phyloP scores from a whole-genome alignment of 2,888 invertebrate genomes.

The Phasia obesa region DNA sequence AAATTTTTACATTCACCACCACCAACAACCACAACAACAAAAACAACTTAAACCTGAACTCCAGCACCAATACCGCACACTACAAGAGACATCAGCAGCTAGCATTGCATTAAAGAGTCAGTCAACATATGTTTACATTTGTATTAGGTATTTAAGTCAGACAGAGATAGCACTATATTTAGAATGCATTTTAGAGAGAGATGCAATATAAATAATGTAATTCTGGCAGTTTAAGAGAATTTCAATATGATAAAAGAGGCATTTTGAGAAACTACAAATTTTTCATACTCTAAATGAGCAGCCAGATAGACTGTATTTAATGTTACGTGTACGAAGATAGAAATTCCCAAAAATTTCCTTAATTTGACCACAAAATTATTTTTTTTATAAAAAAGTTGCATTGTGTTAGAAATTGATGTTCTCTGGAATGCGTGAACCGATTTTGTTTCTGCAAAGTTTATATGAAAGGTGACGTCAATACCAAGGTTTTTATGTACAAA shows the following conservation, averaged over 20 bases:
- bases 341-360: no score
- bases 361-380: no score
- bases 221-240: conserved; percentile 31
- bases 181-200: conserved; percentile 61
- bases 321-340: neutral
- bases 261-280: neutral
- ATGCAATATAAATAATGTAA: neutral
- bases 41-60: conserved; percentile 27
- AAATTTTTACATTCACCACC: conserved; percentile 33
- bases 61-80: conserved; percentile 45
- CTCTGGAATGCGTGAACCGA: no score
- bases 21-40: conserved; percentile 3
- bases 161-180: conserved; percentile 37
- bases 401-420: no score
- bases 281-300: neutral
- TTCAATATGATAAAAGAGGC: neutral
- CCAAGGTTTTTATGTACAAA: no score
- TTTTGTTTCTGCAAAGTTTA: no score
- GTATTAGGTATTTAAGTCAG: neutral
- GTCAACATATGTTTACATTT: conserved; percentile 62
- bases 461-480: no score
- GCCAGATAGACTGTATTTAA: neutral
- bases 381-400: no score
- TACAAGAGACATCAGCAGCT: conserved; percentile 39
- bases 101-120: conserved; percentile 37